Percentiles rank a stretch among this genome's conserved stretches.
Conservation (phyloP, 2,113 vertebrate species). For the Erythrolamprus reginae region DNA sequence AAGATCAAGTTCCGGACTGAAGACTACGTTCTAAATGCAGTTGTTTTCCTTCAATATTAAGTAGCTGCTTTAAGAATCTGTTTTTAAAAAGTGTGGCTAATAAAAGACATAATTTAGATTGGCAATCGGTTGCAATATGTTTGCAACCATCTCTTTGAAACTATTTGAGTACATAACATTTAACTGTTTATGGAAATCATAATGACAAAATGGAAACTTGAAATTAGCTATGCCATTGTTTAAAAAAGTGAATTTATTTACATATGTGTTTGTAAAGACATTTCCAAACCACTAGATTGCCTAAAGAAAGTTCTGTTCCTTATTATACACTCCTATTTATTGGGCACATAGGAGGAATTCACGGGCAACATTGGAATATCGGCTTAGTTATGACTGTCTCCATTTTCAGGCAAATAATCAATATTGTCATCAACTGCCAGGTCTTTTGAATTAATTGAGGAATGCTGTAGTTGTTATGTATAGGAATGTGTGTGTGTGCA, state of each 20-base stretch:
- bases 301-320: neutral
- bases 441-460: neutral
- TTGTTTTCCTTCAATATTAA: neutral
- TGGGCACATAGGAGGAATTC: neutral
- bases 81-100: neutral
- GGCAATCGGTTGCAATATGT: neutral
- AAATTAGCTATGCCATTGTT: neutral
- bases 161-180: neutral
- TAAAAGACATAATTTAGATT: neutral
- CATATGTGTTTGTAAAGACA: neutral
- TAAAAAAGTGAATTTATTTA: neutral
- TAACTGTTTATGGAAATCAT: neutral
- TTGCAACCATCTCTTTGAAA: neutral
- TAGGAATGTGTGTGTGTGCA: neutral
- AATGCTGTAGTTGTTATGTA: neutral
- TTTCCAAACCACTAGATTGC: neutral
- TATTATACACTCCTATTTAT: neutral
- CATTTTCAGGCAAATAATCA: neutral
- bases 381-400: neutral
- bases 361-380: neutral
- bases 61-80: neutral
- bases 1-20: neutral
- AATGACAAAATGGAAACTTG: neutral
- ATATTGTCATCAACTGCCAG: neutral
- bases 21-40: neutral